Base-by-base conservation (phyloP, 1,140 invertebrate genomes). In the Lanistes nyassanus region DNA sequence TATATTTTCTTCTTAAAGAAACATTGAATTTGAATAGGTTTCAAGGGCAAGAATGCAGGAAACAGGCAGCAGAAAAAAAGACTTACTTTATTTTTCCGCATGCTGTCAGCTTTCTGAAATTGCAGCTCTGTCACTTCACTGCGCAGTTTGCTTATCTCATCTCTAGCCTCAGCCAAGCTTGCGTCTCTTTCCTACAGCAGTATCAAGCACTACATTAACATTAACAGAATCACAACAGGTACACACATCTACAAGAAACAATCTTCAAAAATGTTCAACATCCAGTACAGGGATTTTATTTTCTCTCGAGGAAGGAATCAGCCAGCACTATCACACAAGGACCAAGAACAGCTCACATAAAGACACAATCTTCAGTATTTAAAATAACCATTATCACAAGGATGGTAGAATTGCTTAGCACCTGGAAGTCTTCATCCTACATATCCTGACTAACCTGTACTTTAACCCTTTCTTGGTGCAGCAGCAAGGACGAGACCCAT, bases 401-500 rank as follows among this genome's bases (percentile, higher is more conserved):
- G n/a, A n/a, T n/a, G n/a, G n/a, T n/a, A n/a, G n/a, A n/a, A n/a
- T n/a, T n/a, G n/a, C n/a, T n/a, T n/a, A n/a, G n/a, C n/a, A n/a
- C n/a, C n/a, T n/a, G n/a, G n/a, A n/a, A n/a, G n/a, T n/a, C n/a
- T n/a, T n/a, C n/a, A n/a, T n/a, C n/a, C n/a, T n/a, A n/a, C 31
- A 66, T 31, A 13, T 13, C 11, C 29, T 29, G 26, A 80, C 75
- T 56, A 75, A 87, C 86, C 82, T 87, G 72, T 29, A 84, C 82
- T 80, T 85, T 88, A 36, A 83, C 74, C 65, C 85, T 71, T 47
- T 86, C 85, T 36, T 82, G 84, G 69, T 85, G 80, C 23, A 85
- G 71, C 23, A 84, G 72, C 5, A 85, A 56, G 65, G 81, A 81
- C 19, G 86, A 85, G 1, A 87, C 86, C 81, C 81, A 83, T 76